Conservation (phyloP, 2,113 vertebrate species). For the Pimephales promelas region DNA sequence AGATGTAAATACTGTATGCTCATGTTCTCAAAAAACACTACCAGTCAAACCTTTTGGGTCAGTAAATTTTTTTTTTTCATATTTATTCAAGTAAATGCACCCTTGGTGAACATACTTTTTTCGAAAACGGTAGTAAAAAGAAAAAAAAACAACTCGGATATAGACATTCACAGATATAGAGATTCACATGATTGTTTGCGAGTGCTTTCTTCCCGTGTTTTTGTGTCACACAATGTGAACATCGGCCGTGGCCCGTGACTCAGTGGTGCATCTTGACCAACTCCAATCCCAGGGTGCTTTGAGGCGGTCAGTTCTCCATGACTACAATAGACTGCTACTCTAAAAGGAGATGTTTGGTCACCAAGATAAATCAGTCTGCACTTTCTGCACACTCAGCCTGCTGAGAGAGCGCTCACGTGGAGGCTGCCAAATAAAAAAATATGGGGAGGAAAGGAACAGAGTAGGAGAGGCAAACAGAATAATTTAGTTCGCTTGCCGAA, state of each 20-base stretch:
- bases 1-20: too few relatives aligned
- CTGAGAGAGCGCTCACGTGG: conserved; percentile 11
- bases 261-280: conserved; percentile 14
- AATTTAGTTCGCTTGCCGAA: conserved; percentile 18
- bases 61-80: too few relatives aligned
- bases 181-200: neutral
- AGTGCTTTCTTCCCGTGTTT: conserved; percentile 10
- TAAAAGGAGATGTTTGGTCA: conserved; percentile 28
- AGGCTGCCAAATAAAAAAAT: conserved; percentile 11
- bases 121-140: neutral
- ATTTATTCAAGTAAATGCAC: too few relatives aligned
- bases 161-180: neutral
- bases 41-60: too few relatives aligned
- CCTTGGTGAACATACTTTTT: neutral
- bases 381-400: neutral
- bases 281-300: conserved; percentile 8
- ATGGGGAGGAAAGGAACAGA: neutral
- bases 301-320: neutral
- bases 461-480: conserved; percentile 17
- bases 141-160: neutral
- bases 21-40: too few relatives aligned
- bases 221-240: conserved; percentile 9
- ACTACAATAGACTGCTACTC: conserved; percentile 8
- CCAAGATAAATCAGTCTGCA: conserved; percentile 1
- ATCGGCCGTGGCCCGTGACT: neutral